Evolutionary conservation across 1,140 invertebrate species (phyloP).

Genomic region (Tenebrio molitor): DNA sequence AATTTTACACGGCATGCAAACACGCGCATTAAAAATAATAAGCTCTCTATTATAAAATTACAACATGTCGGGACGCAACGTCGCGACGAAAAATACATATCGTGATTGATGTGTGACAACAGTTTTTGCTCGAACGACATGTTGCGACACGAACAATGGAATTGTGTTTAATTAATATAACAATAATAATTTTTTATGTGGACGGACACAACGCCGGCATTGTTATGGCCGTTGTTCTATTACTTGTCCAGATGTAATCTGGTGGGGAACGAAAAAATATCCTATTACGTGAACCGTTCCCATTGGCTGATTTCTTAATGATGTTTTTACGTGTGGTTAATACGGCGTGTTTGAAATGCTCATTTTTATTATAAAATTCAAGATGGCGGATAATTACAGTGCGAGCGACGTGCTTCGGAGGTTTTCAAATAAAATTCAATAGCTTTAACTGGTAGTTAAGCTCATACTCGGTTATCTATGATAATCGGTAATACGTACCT

Average conservation of each 20-base stretch:
- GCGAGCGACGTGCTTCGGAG: constrained; percentile 49
- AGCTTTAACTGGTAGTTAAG: constrained; percentile 44
- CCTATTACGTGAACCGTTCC: constrained; percentile 63
- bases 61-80: neutral
- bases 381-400: constrained; percentile 62
- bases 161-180: constrained; percentile 23
- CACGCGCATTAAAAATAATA: constrained; percentile 30
- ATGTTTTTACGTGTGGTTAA: constrained; percentile 65
- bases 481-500: constrained; percentile 48
- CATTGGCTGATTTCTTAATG: constrained; percentile 65
- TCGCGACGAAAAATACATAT: neutral
- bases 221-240: constrained; percentile 22
- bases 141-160: constrained; percentile 2
- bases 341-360: constrained; percentile 60
- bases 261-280: constrained; percentile 55
- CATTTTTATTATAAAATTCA: constrained; percentile 66
- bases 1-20: constrained; percentile 24
- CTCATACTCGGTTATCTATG: constrained; percentile 35
- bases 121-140: neutral
- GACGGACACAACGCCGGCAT: neutral
- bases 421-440: constrained; percentile 50
- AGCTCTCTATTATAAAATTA: neutral
- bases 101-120: constrained; percentile 16
- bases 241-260: constrained; percentile 40
- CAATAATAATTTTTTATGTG: constrained; percentile 1